Evolutionary conservation across 2,113 vertebrate species (phyloP), one percentile per base, ranked within the genome.

Genomic region (Papio anubis): DNA sequence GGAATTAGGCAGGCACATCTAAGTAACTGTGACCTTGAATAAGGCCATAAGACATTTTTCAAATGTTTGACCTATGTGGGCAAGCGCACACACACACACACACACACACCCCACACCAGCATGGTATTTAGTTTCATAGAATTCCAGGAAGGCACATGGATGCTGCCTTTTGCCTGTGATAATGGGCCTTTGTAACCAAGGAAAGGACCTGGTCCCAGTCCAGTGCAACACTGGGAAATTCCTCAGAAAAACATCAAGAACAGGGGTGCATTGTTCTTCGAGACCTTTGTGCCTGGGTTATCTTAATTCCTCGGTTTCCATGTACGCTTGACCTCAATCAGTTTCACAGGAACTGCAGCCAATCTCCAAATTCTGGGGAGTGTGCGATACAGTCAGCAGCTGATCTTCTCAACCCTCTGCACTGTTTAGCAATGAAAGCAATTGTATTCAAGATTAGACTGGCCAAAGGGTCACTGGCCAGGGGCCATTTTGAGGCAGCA

Each of bases 181-280:
- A 97, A 97, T 93, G 64, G 32, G 79, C 70, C 87, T 97, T 98
- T 98, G 96, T 97, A 35, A 85, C n/a, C 25, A 61, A 48, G 90
- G 79, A 93, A 76, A 90, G 87, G 80, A 75, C 40, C 81, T 96
- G 94, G 96, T 79, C 48, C 35, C 75, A 7, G 32, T 93, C 95
- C 96, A 96, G 17, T 10, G 48, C 80, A 57, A 48, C 78, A 21
- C 5, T 93, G 79, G 89, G 73, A 78, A 93, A 97, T 96, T 96
- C 92, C 94, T 93, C 79, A 32, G 85, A 78, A 45, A 79, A 72
- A 94, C 50, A 59, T 45, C n/a, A 93, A 66, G 38, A 94, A 97
- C 89, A 97, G 66, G 17, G 18, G 21, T 38, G 0, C 6, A 83
- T 66, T 97, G 96, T 97, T 98, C 90, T 48, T 25, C 12, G 38